Conservation (phyloP, 2,113 vertebrate genomes). For the Cyprinodon brontotheroides region DNA sequence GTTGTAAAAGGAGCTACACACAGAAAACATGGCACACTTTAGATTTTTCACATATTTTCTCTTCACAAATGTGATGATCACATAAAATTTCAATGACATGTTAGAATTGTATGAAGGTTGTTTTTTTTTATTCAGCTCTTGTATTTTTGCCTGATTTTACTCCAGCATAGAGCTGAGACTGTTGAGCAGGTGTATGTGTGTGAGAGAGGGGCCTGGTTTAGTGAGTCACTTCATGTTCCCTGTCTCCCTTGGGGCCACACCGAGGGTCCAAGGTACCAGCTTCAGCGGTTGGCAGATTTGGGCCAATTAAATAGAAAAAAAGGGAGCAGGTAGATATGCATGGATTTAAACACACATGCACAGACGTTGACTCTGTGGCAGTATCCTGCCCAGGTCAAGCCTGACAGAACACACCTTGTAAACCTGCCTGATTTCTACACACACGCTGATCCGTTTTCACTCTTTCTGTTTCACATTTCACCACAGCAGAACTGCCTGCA, state of each 20-base stretch:
- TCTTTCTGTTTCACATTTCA: conserved; percentile 32
- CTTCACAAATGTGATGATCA: not conserved
- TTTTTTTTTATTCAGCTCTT: conserved; percentile 56
- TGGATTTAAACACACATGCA: conserved; percentile 2
- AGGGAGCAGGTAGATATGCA: conserved; percentile 29
- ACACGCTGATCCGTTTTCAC: conserved; percentile 1
- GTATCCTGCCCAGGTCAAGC: conserved; percentile 7
- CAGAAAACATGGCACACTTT: not conserved
- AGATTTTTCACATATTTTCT: not conserved
- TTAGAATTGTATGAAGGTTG: not conserved
- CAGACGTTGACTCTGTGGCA: not conserved
- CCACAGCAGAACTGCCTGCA: conserved; percentile 20
- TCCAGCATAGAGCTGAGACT: conserved; percentile 42
- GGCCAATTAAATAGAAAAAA: conserved; percentile 72
- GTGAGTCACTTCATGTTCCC: conserved; percentile 52
- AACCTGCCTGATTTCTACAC: not conserved
- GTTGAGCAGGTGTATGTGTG: conserved; percentile 34
- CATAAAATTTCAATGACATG: not conserved
- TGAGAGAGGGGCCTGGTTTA: conserved; percentile 36
- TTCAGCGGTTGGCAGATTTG: conserved; percentile 73
- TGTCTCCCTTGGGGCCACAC: conserved; percentile 40
- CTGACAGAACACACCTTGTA: conserved; percentile 15
- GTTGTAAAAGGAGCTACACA: not conserved
- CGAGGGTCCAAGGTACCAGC: conserved; percentile 26
- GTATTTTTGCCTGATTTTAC: conserved; percentile 26